Conservation (phyloP, 2,888 invertebrate species). For the Corythucha ciliata region DNA sequence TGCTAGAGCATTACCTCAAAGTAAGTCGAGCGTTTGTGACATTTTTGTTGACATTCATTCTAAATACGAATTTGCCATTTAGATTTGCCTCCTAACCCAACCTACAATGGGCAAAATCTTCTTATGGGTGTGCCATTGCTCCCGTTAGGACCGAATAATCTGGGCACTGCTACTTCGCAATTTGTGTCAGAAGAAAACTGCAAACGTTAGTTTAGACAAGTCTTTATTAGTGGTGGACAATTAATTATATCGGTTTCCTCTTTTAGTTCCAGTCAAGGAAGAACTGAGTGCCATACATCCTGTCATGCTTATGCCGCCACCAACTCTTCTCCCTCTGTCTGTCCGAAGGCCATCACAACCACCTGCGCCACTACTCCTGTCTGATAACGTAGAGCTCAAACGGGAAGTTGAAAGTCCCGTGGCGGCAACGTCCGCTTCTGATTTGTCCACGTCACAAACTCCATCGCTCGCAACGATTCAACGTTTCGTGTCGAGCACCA, state of each 20-base stretch:
- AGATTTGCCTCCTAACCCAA: constrained; percentile 7
- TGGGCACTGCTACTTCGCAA: constrained; percentile 9
- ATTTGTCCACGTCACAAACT: constrained; percentile 12
- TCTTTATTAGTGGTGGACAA: background rate
- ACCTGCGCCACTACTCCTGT: constrained; percentile 8
- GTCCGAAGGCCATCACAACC: constrained; percentile 21
- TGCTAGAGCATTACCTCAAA: constrained; percentile 32
- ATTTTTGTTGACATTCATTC: constrained; percentile 2
- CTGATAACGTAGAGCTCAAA: constrained; percentile 19
- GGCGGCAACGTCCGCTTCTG: constrained; percentile 7
- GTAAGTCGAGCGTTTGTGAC: constrained; percentile 16
- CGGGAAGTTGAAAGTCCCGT: constrained; percentile 23
- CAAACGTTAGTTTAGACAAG: constrained; percentile 18
- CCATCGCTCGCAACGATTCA: constrained; percentile 48
- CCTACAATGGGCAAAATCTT: constrained; percentile 13
- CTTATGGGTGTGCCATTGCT: constrained; percentile 20
- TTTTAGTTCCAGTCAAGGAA: constrained; percentile 27
- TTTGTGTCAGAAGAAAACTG: constrained; percentile 21
- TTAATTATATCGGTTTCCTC: background rate
- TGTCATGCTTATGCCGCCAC: constrained; percentile 30
- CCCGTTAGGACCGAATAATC: constrained; percentile 4
- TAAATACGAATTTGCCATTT: too few species aligned
- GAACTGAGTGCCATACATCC: constrained; percentile 24
- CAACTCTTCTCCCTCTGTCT: constrained; percentile 23
- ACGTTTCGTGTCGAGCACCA: constrained; percentile 42